A percentile compares a stretch with the other conserved stretches of the same genome.
Evolutionary conservation across 2,797 vertebrate genomes (phyloP).

Genomic region (Lacerta bilineata): DNA sequence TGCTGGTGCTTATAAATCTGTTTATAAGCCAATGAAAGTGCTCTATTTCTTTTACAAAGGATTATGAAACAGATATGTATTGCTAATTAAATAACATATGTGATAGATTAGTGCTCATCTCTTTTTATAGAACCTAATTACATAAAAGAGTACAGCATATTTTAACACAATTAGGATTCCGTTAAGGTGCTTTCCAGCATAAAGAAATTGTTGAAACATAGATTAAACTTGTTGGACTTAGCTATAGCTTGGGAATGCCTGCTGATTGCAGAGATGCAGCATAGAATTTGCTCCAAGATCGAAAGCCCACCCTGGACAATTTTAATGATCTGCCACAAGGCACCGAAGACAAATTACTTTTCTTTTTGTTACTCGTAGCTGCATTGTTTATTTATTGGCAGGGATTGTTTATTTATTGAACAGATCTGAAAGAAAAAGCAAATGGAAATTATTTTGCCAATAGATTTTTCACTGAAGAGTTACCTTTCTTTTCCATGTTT

Average conservation of each 20-base stretch:
- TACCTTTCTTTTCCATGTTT: too few species aligned
- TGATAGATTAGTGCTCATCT: conserved; percentile 73
- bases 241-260: conserved; percentile 4
- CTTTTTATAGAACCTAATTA: conserved; percentile 74
- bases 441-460: too few species aligned
- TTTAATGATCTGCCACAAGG: conserved; percentile 56
- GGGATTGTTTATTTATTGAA: too few species aligned
- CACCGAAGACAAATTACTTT: conserved; percentile 28
- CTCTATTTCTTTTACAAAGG: conserved; percentile 67
- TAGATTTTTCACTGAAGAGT: too few species aligned
- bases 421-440: too few species aligned
- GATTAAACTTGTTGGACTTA: conserved; percentile 53
- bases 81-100: conserved; percentile 75
- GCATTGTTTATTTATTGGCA: too few species aligned
- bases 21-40: conserved; percentile 67
- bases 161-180: conserved; percentile 61
- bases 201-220: conserved; percentile 53
- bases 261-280: neutral
- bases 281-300: conserved; percentile 37
- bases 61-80: conserved; percentile 73
- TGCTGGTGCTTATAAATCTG: conserved; percentile 69
- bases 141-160: conserved; percentile 70
- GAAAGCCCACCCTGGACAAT: conserved; percentile 55
- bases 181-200: conserved; percentile 52
- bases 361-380: too few species aligned